Evolutionary conservation across 1,140 invertebrate species (phyloP).

Genomic region (Bombus superbus): DNA sequence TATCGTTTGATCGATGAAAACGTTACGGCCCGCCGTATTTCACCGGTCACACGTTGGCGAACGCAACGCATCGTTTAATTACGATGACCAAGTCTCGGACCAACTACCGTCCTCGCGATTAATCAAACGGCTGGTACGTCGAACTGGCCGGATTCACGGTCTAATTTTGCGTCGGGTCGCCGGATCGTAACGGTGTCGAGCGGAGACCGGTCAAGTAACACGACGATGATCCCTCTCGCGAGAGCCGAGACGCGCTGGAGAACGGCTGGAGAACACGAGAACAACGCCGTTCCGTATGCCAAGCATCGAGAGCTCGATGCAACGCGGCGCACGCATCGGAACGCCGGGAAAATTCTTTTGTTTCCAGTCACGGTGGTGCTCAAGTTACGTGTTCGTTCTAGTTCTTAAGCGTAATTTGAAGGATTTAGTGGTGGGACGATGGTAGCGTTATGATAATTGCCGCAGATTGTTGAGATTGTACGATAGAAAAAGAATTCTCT

Average conservation of each 20-base stretch:
- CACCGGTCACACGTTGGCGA: neutral
- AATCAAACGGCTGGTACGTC: slow-evolving; percentile 23
- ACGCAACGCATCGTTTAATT: neutral
- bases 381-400: neutral
- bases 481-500: neutral
- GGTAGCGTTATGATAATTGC: neutral
- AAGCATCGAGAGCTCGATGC: slow-evolving; percentile 12
- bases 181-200: slow-evolving; percentile 19
- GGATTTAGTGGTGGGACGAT: neutral
- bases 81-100: neutral
- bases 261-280: slow-evolving; percentile 5
- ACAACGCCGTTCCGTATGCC: neutral
- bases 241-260: neutral
- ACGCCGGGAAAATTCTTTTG: slow-evolving; percentile 7
- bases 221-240: neutral
- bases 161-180: slow-evolving; percentile 41
- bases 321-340: neutral
- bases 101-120: slow-evolving; percentile 11
- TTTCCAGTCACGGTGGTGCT: slow-evolving; percentile 3
- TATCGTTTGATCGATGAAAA: slow-evolving; percentile 3
- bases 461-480: neutral
- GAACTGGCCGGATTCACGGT: slow-evolving; percentile 35
- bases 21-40: neutral
- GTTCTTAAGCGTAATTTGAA: neutral
- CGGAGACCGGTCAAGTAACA: neutral